Conservation (phyloP, 2,797 vertebrate genomes). For the Gastrophryne carolinensis region DNA sequence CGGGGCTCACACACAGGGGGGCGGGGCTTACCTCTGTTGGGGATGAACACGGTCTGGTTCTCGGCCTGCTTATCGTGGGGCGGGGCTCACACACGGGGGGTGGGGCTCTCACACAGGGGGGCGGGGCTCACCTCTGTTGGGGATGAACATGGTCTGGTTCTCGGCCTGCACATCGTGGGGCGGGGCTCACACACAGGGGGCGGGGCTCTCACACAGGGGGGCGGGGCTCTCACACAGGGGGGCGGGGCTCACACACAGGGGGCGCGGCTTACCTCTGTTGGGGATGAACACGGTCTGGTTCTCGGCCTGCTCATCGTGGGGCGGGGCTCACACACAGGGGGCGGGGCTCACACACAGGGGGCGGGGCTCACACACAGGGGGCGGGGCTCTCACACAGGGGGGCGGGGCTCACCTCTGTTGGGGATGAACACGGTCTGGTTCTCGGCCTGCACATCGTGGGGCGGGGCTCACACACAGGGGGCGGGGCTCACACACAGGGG, state of each 20-base stretch:
- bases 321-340: no score
- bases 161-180: conserved; percentile 94
- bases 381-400: background rate
- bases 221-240: background rate
- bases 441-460: conserved; percentile 92
- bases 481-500: background rate
- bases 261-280: conserved; percentile 82
- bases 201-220: no score
- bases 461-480: no score
- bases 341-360: background rate
- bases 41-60: conserved; percentile 93
- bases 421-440: conserved; percentile 95
- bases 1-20: conserved; percentile 64
- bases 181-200: conserved; percentile 19
- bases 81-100: no score
- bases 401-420: conserved; percentile 82
- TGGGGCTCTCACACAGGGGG: background rate
- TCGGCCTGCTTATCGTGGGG: conserved; percentile 94
- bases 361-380: conserved; percentile 71
- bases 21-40: conserved; percentile 85
- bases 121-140: conserved; percentile 85
- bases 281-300: conserved; percentile 95
- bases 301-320: conserved; percentile 92
- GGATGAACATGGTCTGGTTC: conserved; percentile 93
- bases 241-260: conserved; percentile 64